Conservation (phyloP, 2,113 vertebrate genomes). For the human (Homo sapiens) region DNA sequence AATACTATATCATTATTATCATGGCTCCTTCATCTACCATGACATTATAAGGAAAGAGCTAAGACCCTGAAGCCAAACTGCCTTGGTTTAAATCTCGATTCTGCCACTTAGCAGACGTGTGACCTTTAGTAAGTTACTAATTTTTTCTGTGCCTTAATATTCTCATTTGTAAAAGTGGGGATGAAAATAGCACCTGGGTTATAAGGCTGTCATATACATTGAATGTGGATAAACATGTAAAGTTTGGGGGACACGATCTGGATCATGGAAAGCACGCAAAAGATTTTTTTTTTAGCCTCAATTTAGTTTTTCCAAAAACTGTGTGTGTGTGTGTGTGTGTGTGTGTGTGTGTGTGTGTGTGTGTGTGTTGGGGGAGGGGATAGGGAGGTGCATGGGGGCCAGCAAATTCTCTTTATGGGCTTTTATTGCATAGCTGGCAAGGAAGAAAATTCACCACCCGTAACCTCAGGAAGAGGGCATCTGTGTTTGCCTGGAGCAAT, state of each 20-base stretch:
- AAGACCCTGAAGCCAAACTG: background rate
- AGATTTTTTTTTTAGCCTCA: background rate
- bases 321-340: background rate
- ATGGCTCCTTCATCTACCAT: background rate
- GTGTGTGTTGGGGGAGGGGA: no score
- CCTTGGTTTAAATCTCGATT: background rate
- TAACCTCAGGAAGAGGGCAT: constrained; percentile 57
- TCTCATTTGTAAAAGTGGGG: background rate
- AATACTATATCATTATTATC: no score
- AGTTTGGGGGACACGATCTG: background rate
- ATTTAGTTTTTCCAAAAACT: background rate
- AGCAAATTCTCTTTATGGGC: background rate
- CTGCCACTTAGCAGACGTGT: background rate
- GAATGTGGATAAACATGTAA: background rate
- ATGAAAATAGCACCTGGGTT: background rate
- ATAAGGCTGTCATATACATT: background rate
- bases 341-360: background rate
- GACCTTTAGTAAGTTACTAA: background rate
- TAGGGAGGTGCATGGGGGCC: accelerated
- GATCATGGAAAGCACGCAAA: background rate
- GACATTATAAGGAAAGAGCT: background rate
- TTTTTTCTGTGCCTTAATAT: background rate
- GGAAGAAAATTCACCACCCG: background rate
- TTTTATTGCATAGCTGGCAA: constrained; percentile 17
- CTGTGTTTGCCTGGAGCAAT: constrained; percentile 43